Conservation (phyloP, 2,888 invertebrate species). For the Caenorhabditis virilis region DNA sequence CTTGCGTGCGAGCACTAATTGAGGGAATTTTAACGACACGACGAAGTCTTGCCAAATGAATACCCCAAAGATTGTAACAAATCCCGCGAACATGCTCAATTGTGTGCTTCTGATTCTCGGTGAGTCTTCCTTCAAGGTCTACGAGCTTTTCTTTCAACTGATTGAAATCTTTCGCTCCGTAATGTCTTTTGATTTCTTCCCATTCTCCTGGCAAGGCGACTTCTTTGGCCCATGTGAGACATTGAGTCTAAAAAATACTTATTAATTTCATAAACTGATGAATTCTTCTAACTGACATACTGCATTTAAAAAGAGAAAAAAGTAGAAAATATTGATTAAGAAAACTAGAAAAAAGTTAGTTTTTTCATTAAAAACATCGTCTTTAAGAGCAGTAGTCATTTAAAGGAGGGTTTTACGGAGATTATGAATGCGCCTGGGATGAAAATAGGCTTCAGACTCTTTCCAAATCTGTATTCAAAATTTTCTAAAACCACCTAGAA, state of each 20-base stretch:
- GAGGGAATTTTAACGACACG: constrained; percentile 10
- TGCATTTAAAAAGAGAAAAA: too few species aligned
- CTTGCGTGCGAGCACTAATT: too few species aligned
- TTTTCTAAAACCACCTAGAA: too few species aligned
- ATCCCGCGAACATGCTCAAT: constrained; percentile 46
- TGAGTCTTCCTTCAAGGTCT: constrained; percentile 30
- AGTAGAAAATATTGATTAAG: too few species aligned
- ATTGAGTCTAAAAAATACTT: constrained; percentile 22
- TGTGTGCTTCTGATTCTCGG: constrained; percentile 45
- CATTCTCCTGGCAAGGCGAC: constrained; percentile 38
- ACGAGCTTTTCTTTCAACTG: constrained; percentile 20
- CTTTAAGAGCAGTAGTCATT: too few species aligned
- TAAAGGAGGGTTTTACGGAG: too few species aligned
- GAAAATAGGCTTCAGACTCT: too few species aligned
- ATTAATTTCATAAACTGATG: neutral
- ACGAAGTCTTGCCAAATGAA: constrained; percentile 23
- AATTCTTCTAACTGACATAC: neutral
- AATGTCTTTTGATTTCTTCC: constrained; percentile 35
- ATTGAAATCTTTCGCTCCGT: constrained; percentile 17
- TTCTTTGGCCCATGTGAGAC: constrained; percentile 43
- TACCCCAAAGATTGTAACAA: constrained; percentile 41
- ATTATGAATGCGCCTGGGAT: too few species aligned
- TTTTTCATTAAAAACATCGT: too few species aligned
- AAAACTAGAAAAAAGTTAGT: too few species aligned
- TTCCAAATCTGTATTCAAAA: too few species aligned